Evolutionary conservation across 2,888 invertebrate species (phyloP), one percentile per base, ranked within the genome.

Genomic region (Macrosoma leucophasiata): DNA sequence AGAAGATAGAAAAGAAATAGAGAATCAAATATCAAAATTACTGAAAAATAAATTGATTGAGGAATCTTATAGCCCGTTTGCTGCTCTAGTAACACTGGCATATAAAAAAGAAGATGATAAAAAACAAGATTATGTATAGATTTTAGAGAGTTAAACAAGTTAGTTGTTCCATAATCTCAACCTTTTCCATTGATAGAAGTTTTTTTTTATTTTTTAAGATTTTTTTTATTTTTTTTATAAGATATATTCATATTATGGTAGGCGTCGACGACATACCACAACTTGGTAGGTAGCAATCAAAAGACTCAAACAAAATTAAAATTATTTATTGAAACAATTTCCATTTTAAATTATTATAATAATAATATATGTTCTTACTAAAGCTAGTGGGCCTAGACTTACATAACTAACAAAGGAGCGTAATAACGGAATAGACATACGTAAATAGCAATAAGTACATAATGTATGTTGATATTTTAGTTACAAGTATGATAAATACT

Each of bases 291-390:
- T n/a, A n/a, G n/a, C n/a, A 45, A 44, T 50, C 53, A 62, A 54
- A 48, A 41, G 48, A 45, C 36, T 39, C 39, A 39, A 39, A 53
- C 55, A 78, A 79, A 82, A 81, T 79, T 78, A 79, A 76, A 78
- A 69, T 77, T 64, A 78, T 84, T 79, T 82, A 81, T 78, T 84
- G 63, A 84, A 82, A 84, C 81, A 84, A 78, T 67, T 78, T 75
- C 65, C 72, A 72, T 75, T 59, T 35, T 27, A 36, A 36, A 31
- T 36, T 31, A n/a, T n/a, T n/a, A n/a, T n/a, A 35, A 26, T 35
- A n/a, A n/a, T n/a, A 27, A 36, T 36, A 36, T 36, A 31, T n/a
- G 61, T 63, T 63, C 67, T 72, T 62, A 67, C 75, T 77, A 78
- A 74, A 69, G 64, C 77, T 79, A 77, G 58, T 62, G 68, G 74